These are phyloP conservation scores for Channallabes apus DNA, from an alignment of 2,797 vertebrate species.

Conservation along the genomic window DNA sequence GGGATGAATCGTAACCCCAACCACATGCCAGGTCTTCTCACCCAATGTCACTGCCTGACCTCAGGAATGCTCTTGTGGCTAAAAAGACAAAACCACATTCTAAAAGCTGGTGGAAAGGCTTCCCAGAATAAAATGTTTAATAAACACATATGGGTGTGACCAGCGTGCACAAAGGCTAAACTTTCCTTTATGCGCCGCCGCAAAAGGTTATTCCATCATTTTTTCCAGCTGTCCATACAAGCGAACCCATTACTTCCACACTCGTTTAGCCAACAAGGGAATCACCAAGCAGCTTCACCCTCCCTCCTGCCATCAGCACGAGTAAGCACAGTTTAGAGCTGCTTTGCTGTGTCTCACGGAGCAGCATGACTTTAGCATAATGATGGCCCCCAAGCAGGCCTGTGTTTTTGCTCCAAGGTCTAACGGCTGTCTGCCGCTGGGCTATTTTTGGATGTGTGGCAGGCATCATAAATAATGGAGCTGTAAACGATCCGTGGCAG, in stretches of 20 bases:
- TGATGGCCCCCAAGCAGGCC: constrained; percentile 48
- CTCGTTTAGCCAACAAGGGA: constrained; percentile 68
- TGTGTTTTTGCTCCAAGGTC: constrained; percentile 49
- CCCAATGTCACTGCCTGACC: background rate
- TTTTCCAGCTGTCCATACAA: constrained; percentile 65
- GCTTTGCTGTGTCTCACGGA: constrained; percentile 37
- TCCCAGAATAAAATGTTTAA: background rate
- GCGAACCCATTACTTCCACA: constrained; percentile 70
- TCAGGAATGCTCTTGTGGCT: background rate
- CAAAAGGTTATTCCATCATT: constrained; percentile 67
- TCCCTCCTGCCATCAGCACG: constrained; percentile 31
- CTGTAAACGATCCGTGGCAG: constrained; percentile 52
- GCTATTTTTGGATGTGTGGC: constrained; percentile 56
- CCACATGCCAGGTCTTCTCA: background rate
- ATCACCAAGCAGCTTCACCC: constrained; percentile 55
- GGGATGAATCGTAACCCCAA: background rate
- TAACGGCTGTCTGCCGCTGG: constrained; percentile 52
- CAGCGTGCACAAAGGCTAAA: constrained; percentile 60
- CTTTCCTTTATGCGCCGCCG: constrained; percentile 64
- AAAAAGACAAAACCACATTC: background rate
- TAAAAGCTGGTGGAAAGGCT: background rate
- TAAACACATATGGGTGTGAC: background rate
- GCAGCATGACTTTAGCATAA: constrained; percentile 62
- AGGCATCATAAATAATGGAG: constrained; percentile 58
- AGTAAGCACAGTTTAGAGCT: constrained; percentile 37